Percentiles rank a stretch among this genome's conserved stretches.
Evolutionary conservation across 2,113 vertebrate genomes (phyloP).

Genomic region (Poeciliopsis turrubarensis): DNA sequence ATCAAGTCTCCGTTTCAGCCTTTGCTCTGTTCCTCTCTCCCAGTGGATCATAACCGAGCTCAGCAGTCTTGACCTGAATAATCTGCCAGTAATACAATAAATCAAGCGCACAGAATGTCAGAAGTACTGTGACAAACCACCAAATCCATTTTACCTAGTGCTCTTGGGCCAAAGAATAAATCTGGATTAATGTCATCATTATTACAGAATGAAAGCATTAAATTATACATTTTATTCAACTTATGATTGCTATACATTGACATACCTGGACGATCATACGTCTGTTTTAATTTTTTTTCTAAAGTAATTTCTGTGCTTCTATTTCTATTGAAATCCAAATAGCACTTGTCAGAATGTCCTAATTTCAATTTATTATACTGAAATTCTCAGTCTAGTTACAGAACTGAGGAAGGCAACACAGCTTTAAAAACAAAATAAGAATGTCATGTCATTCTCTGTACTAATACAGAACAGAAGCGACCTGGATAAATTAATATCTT

Average conservation of each 20-base stretch:
- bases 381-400: neutral
- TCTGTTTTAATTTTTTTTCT: neutral
- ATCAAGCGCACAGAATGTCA: constrained; percentile 59
- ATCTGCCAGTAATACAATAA: constrained; percentile 58
- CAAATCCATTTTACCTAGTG: constrained; percentile 28
- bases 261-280: neutral
- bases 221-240: neutral
- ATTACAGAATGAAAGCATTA: neutral
- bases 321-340: neutral
- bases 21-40: constrained; percentile 22
- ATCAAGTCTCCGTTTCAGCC: constrained; percentile 33
- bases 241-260: neutral
- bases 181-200: neutral
- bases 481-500: neutral
- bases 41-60: constrained; percentile 51
- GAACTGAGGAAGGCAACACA: neutral
- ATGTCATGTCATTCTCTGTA: neutral
- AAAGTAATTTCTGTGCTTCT: neutral
- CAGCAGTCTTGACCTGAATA: constrained; percentile 66
- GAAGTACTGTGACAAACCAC: constrained; percentile 45
- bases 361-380: neutral
- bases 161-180: constrained; percentile 2
- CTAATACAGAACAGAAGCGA: neutral
- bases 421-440: neutral
- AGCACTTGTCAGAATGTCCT: neutral